Base-by-base conservation (phyloP, 2,797 vertebrate genomes). In the Ciconia nigra region DNA sequence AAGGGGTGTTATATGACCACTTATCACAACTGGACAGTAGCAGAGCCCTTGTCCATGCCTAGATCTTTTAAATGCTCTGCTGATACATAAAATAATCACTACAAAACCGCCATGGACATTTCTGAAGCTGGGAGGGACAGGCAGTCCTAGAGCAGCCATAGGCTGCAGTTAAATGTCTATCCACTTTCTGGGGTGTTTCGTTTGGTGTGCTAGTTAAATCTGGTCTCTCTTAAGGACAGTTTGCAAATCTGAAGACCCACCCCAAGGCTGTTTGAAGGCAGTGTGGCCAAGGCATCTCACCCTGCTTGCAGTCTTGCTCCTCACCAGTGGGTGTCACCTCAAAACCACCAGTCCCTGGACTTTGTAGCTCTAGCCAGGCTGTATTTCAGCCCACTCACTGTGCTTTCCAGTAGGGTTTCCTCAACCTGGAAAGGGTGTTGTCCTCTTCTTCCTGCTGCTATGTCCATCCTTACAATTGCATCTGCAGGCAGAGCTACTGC, bases 321-420 rank as follows among this genome's bases (percentile, higher is more conserved):
- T 78, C 57, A 71, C 90, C 90, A 78, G n/a, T 11, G 46, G 86
- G 69, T 88, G 96, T 92, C 89, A 88, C 2, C 86, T 81, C 74
- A 74, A 78, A 88, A 31, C 88, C 90, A 83, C 15, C 63, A 29
- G 35, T 77, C 39, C 35, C 41, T 31, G 39, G 39, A 2, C 22
- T 62, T 37, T 0, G 5, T 4, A 2, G 15, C 28, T 77, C 51
- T 37, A 5, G 7, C 11, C n/a, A 26, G 37, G 13, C 13, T 35
- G 6, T 31, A 5, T 49, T 62, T 55, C 62, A 63, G 17, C 19
- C 28, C 15, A 4, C 7, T 31, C 5, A 15, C 13, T 35, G 10
- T n/a, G 39, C 2, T 83, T 73, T 57, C 25, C 65, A 37, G 10
- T 2, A 39, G 57, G 28, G 26, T 52, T 87, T 63, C 69, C 39